Conservation (phyloP, 2,888 invertebrate species). For the Macrosoma leucophasiata region DNA sequence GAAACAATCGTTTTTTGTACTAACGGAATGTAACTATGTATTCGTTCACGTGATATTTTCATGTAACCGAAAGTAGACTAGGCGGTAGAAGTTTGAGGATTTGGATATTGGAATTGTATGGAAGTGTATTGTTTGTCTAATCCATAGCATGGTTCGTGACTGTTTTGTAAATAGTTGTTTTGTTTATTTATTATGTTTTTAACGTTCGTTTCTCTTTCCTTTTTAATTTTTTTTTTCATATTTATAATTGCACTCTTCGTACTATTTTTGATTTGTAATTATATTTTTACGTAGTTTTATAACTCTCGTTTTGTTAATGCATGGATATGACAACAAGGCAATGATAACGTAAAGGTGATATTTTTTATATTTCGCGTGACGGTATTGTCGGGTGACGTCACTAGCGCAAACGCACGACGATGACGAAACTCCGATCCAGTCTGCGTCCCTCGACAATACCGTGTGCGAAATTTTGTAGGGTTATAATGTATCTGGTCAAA, state of each 20-base stretch:
- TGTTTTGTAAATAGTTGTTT: conserved; percentile 49
- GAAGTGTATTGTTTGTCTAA: conserved; percentile 41
- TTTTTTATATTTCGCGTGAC: conserved; percentile 46
- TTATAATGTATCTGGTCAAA: conserved; percentile 53
- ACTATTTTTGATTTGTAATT: conserved; percentile 29
- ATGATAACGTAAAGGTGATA: conserved; percentile 50
- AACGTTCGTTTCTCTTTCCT: conserved; percentile 16
- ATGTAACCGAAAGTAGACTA: conserved; percentile 52
- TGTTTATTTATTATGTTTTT: conserved; percentile 27
- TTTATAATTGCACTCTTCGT: conserved; percentile 29
- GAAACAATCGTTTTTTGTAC: conserved; percentile 40
- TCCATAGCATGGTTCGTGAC: conserved; percentile 34
- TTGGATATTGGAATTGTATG: conserved; percentile 51
- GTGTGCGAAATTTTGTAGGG: no score
- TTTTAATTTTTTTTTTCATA: conserved; percentile 20
- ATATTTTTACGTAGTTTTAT: conserved; percentile 23
- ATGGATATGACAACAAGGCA: conserved; percentile 40
- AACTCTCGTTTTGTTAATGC: conserved; percentile 18
- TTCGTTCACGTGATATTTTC: conserved; percentile 68
- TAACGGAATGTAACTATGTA: conserved; percentile 59
- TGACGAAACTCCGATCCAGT: conserved; percentile 8
- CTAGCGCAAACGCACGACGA: conserved; percentile 10
- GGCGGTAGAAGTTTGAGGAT: conserved; percentile 32
- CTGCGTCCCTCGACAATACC: no score
- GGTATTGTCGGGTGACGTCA: conserved; percentile 32